phyloP scores from a whole-genome alignment of 2,113 vertebrate genomes.

The Lathamus discolor region DNA sequence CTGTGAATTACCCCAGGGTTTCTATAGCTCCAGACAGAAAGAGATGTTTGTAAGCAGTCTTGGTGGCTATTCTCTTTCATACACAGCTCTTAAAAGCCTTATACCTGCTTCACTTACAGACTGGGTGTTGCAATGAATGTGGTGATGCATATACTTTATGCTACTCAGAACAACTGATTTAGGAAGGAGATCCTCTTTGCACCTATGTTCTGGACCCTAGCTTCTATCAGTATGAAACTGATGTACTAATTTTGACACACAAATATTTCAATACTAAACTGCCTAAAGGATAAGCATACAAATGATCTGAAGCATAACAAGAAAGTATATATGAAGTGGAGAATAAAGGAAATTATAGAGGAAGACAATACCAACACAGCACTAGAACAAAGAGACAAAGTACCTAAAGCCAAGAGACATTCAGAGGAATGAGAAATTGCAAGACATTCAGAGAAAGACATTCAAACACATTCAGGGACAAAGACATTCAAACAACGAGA shows the following conservation, averaged over 20 bases:
- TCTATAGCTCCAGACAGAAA: neutral
- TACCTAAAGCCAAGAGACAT: neutral
- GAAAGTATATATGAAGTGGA: neutral
- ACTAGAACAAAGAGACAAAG: neutral
- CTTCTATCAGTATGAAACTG: neutral
- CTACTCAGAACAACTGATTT: neutral
- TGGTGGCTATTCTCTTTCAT: neutral
- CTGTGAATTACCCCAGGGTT: neutral
- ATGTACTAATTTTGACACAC: neutral
- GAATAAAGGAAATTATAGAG: neutral
- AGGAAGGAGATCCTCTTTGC: neutral
- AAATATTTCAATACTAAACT: neutral
- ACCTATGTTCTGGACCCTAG: neutral
- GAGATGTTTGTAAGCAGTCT: neutral
- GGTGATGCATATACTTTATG: neutral
- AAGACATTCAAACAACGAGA: neutral
- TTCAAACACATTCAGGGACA: neutral
- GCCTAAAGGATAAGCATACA: neutral
- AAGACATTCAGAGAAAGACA: neutral
- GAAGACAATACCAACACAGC: neutral
- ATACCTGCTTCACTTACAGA: neutral
- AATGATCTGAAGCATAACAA: neutral
- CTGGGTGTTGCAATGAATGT: neutral
- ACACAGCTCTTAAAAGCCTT: neutral
- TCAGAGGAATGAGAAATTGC: neutral